phyloP scores from a whole-genome alignment of 2,797 vertebrate genomes.

The Iguana delicatissima region DNA sequence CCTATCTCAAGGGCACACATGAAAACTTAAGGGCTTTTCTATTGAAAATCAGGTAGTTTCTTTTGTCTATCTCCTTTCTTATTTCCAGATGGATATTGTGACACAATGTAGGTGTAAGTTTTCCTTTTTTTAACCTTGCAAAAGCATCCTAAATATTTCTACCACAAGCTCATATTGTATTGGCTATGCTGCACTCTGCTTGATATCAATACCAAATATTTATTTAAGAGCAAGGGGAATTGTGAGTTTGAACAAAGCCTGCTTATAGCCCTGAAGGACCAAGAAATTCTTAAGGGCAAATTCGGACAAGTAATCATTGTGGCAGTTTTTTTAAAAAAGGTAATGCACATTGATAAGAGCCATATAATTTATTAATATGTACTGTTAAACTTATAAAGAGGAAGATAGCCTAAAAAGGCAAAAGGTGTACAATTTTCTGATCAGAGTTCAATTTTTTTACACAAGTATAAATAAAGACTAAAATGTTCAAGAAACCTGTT shows the following conservation, averaged over 20 bases:
- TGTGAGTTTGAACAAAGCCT: conserved; percentile 38
- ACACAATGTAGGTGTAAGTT: no score
- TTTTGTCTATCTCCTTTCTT: no score
- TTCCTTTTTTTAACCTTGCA: no score
- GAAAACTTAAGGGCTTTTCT: no score
- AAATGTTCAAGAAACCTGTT: not conserved
- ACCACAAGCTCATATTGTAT: no score
- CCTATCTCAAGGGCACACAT: no score
- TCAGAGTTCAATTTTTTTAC: not conserved
- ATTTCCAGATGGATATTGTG: no score
- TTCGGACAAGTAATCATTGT: conserved; percentile 19
- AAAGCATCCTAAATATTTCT: no score
- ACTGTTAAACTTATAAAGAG: conserved; percentile 37
- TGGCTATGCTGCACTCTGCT: no score
- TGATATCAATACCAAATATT: no score
- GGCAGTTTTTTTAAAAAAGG: conserved; percentile 11
- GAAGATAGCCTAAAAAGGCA: not conserved
- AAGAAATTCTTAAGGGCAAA: conserved; percentile 31
- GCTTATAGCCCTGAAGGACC: conserved; percentile 27
- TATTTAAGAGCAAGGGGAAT: conserved; percentile 33
- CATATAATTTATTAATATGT: conserved; percentile 21
- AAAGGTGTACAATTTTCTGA: not conserved
- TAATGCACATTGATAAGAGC: conserved; percentile 1
- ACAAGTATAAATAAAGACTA: not conserved
- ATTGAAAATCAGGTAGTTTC: no score